These are phyloP conservation scores for Caenorhabditis zanzibari DNA, from an alignment of 2,888 invertebrate genomes.

Conservation along the genomic window DNA sequence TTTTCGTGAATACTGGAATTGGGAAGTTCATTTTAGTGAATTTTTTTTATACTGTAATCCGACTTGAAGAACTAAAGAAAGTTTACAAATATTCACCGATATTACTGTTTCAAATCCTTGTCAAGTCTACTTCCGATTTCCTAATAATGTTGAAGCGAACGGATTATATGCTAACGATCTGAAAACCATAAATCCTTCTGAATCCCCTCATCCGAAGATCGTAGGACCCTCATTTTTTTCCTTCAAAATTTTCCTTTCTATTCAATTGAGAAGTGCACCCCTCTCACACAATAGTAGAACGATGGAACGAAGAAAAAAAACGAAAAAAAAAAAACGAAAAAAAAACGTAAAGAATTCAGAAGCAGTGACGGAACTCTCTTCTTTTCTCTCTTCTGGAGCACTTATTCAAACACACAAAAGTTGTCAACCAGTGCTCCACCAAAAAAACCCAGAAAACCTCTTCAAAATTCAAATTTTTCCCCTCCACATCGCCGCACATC, in stretches of 20 bases:
- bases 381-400: constrained; percentile 21
- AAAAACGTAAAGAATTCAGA: constrained; percentile 54
- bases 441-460: constrained; percentile 53
- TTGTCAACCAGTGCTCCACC: constrained; percentile 31
- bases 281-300: constrained; percentile 37
- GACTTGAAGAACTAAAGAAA: no score
- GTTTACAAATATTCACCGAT: no score
- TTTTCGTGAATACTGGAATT: no score
- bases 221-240: constrained; percentile 4
- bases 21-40: no score
- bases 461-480: constrained; percentile 61
- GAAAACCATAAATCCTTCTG: not conserved
- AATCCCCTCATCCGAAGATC: constrained; percentile 2
- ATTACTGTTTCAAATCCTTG: no score
- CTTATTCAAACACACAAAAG: constrained; percentile 54
- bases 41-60: no score
- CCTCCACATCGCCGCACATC: constrained; percentile 60
- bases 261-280: constrained; percentile 43
- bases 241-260: constrained; percentile 12
- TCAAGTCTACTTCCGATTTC: no score
- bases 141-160: no score
- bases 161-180: not conserved
- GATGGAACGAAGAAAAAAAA: constrained; percentile 23
- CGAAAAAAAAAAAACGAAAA: constrained; percentile 37
- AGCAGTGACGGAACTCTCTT: constrained; percentile 34